A percentile compares a stretch with the other conserved stretches of the same genome.
These are phyloP conservation scores for Hemicrepidius hirtus DNA, from an alignment of 2,888 invertebrate species.

Conservation along the genomic window DNA sequence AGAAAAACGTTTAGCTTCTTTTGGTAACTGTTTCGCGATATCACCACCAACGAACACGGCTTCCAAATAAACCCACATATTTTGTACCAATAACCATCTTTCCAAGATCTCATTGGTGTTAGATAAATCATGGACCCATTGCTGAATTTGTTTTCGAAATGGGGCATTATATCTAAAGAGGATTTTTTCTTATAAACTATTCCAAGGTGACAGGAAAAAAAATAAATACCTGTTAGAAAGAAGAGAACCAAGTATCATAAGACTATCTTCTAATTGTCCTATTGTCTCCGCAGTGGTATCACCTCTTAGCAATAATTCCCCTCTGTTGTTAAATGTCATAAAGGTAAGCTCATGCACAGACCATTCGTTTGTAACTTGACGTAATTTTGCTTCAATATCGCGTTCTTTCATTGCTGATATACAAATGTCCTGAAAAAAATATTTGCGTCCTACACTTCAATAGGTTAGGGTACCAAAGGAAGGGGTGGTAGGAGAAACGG, in stretches of 20 bases:
- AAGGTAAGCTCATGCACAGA: constrained; percentile 94
- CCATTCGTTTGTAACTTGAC: constrained; percentile 97
- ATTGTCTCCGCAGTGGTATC: constrained; percentile 97
- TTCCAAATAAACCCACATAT: constrained; percentile 98
- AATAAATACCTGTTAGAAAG: constrained; percentile 93
- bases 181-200: constrained; percentile 22
- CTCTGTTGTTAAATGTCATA: constrained; percentile 95
- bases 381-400: constrained; percentile 96
- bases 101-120: constrained; percentile 98
- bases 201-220: too few relatives aligned
- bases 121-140: constrained; percentile 95
- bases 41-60: constrained; percentile 99
- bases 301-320: constrained; percentile 91
- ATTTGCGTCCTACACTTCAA: too few relatives aligned
- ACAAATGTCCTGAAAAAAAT: constrained; percentile 86
- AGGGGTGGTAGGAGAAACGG: too few relatives aligned
- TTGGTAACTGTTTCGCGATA: constrained; percentile 97
- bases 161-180: constrained; percentile 91
- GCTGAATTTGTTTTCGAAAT: constrained; percentile 96
- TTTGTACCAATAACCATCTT: constrained; percentile 96
- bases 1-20: constrained; percentile 94
- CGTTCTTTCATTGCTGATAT: constrained; percentile 99
- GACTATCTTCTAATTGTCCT: constrained; percentile 94
- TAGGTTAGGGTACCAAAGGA: too few relatives aligned
- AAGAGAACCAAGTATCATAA: constrained; percentile 96